These are phyloP conservation scores for Bubo bubo DNA, from an alignment of 2,113 vertebrate genomes.

Conservation along the genomic window DNA sequence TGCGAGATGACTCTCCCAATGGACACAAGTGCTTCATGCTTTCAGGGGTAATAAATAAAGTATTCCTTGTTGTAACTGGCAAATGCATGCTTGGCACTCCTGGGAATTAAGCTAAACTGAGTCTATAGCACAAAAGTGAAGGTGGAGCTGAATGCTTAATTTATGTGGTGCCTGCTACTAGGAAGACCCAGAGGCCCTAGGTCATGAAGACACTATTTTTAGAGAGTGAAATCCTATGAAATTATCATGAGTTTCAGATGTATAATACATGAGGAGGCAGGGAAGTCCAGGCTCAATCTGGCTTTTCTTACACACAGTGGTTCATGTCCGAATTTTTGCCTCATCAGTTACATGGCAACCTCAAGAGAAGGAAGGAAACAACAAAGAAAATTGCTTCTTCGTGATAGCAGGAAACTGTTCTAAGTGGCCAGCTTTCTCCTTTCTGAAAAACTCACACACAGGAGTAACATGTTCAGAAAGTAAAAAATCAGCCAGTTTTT, in stretches of 20 bases:
- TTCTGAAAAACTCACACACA: background rate
- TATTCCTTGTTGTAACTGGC: background rate
- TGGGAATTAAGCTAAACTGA: background rate
- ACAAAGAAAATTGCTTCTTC: background rate
- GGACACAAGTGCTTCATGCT: background rate
- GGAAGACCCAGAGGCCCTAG: background rate
- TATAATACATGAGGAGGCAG: slow-evolving; percentile 6
- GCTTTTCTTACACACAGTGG: background rate
- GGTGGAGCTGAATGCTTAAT: background rate
- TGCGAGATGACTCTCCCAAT: background rate
- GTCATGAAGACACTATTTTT: background rate
- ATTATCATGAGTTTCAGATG: background rate
- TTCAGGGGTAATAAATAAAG: slow-evolving; percentile 6
- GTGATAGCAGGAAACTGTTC: background rate
- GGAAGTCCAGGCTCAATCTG: background rate
- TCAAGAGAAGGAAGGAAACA: background rate
- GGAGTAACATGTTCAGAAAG: background rate
- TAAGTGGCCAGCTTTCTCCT: background rate
- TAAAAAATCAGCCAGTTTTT: background rate
- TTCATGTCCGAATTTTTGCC: background rate
- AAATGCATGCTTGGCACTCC: background rate
- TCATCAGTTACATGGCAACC: background rate
- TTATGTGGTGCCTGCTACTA: background rate
- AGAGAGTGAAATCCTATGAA: background rate
- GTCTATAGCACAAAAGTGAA: background rate